These are phyloP conservation scores for Stegostoma tigrinum DNA, from an alignment of 2,113 vertebrate species.

Conservation along the genomic window DNA sequence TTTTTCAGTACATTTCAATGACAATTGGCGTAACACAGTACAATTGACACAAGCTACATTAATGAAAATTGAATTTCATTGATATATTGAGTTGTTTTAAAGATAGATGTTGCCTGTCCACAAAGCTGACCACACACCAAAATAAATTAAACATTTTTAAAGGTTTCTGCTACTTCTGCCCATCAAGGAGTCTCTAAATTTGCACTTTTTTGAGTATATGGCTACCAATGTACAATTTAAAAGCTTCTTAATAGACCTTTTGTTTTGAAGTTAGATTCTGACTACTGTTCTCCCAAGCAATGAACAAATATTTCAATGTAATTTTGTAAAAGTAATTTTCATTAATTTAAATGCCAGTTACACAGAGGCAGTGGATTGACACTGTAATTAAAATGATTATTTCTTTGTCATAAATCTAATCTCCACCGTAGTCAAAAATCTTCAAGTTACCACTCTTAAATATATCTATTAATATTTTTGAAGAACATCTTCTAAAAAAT, in stretches of 20 bases:
- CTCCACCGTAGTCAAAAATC: neutral
- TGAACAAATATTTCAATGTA: neutral
- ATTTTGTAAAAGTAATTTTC: neutral
- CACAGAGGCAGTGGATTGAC: neutral
- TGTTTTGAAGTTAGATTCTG: neutral
- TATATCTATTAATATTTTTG: neutral
- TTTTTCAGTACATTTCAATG: neutral
- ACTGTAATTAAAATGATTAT: neutral
- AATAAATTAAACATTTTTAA: neutral
- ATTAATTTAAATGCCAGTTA: neutral
- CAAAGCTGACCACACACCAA: neutral
- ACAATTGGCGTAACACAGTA: neutral
- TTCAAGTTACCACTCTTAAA: neutral
- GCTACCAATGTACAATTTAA: neutral
- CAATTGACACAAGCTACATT: neutral
- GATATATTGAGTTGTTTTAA: neutral
- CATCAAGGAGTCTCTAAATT: neutral
- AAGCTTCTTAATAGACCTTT: neutral
- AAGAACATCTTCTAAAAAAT: neutral
- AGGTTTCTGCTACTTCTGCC: neutral
- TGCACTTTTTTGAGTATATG: neutral
- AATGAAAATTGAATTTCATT: neutral
- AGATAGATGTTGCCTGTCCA: neutral
- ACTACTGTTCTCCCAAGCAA: neutral
- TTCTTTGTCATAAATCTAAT: neutral